Evolutionary conservation across 2,113 vertebrate species (phyloP).

Genomic region (Poeciliopsis retropinna): DNA sequence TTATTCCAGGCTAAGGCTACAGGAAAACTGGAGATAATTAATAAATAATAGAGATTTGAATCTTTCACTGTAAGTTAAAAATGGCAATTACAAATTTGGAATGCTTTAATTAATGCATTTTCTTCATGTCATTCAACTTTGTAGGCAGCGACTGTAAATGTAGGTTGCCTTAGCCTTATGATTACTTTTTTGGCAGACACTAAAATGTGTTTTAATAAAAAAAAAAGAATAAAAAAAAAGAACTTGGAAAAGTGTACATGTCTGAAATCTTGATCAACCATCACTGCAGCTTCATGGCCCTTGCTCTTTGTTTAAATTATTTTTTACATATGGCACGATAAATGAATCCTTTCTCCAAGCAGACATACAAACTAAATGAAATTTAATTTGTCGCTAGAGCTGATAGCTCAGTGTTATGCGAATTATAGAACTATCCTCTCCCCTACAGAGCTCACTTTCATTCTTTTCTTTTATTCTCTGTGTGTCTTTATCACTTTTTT

Average conservation of each 20-base stretch:
- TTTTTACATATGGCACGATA: not conserved
- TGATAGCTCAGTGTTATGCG: constrained; percentile 53
- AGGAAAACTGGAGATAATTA: constrained; percentile 23
- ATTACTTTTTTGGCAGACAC: constrained; percentile 8
- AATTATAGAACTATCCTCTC: constrained; percentile 54
- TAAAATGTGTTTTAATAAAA: constrained; percentile 9
- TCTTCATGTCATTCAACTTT: constrained; percentile 31
- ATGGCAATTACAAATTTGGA: constrained; percentile 17
- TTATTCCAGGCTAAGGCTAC: constrained; percentile 1
- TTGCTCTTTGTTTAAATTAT: not conserved
- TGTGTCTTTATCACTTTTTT: constrained; percentile 13
- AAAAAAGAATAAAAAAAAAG: not conserved
- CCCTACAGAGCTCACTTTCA: constrained; percentile 3
- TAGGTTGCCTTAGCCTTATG: constrained; percentile 5
- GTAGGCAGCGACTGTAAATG: constrained; percentile 9
- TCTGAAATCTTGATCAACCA: constrained; percentile 11
- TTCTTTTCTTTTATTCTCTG: not conserved
- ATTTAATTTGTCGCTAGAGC: constrained; percentile 35
- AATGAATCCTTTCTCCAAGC: constrained; percentile 23
- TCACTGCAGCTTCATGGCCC: constrained; percentile 9
- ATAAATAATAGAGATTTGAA: constrained; percentile 1
- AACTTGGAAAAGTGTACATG: constrained; percentile 1
- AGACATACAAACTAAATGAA: constrained; percentile 43
- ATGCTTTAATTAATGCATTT: constrained; percentile 41
- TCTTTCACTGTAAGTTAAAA: constrained; percentile 33